Evolutionary conservation across 2,888 invertebrate genomes (phyloP).

Genomic region (Brachyptera putata): DNA sequence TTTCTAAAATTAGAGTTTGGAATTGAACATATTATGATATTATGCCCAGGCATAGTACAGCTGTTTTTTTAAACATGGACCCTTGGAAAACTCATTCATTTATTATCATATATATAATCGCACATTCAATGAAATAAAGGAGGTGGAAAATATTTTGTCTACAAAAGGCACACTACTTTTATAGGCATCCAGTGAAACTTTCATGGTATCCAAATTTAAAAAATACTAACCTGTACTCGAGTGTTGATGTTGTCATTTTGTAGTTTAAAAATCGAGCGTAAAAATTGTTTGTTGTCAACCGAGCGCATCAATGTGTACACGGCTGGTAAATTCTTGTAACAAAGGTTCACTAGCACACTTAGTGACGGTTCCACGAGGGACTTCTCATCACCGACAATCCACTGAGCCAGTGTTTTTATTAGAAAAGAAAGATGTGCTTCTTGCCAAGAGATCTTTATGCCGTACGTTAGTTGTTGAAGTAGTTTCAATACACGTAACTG

Average conservation of each 20-base stretch:
- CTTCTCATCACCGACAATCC: conserved; percentile 55
- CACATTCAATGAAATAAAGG: too few relatives aligned
- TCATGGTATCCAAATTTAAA: too few relatives aligned
- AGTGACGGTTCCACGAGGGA: conserved; percentile 53
- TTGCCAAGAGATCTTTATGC: conserved; percentile 75
- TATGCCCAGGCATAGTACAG: too few relatives aligned
- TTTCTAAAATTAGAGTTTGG: too few relatives aligned
- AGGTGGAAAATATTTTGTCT: too few relatives aligned
- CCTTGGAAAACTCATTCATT: too few relatives aligned
- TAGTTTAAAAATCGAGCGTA: conserved; percentile 57
- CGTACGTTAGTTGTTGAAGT: conserved; percentile 72
- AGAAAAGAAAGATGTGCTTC: conserved; percentile 67
- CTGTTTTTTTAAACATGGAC: too few relatives aligned
- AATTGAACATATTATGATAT: too few relatives aligned
- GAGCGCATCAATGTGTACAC: conserved; percentile 67
- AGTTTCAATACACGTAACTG: conserved; percentile 58
- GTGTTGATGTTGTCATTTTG: conserved; percentile 47
- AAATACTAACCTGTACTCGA: conserved; percentile 49
- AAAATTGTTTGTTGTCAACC: conserved; percentile 64
- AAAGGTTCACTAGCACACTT: conserved; percentile 71
- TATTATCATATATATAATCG: too few relatives aligned
- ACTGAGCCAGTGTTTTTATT: conserved; percentile 62
- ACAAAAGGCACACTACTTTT: too few relatives aligned
- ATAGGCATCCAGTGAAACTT: too few relatives aligned
- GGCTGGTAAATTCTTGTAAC: conserved; percentile 72